Evolutionary conservation across 1,140 invertebrate genomes (phyloP).

Genomic region (Drosophila parvula): DNA sequence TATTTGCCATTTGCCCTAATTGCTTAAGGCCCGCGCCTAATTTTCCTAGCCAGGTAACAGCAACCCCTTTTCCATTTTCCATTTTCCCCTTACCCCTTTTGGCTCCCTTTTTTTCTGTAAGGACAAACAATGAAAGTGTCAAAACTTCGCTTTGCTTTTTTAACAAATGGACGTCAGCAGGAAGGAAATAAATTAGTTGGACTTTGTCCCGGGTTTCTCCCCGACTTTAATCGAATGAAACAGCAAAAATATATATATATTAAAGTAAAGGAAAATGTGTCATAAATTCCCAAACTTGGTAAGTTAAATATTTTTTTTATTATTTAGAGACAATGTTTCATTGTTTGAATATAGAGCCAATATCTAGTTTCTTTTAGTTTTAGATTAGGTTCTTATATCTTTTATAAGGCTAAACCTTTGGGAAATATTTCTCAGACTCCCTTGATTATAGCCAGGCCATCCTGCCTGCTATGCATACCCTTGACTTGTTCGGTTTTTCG

Average conservation of each 20-base stretch:
- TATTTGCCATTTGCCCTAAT: slow-evolving; percentile 75
- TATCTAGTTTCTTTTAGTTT: no score
- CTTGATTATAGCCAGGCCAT: neutral
- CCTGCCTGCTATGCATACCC: neutral
- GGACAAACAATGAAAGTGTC: slow-evolving; percentile 59
- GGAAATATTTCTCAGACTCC: neutral
- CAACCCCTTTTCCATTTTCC: slow-evolving; percentile 51
- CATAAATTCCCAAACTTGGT: neutral
- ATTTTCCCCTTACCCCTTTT: neutral
- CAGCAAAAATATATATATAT: neutral
- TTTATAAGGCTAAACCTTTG: neutral
- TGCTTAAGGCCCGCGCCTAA: slow-evolving; percentile 55
- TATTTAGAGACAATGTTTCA: no score
- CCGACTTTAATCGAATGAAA: neutral
- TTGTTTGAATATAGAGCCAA: no score
- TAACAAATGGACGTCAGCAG: slow-evolving; percentile 64
- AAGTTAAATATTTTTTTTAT: neutral
- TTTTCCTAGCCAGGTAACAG: slow-evolving; percentile 22
- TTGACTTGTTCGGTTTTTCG: slow-evolving; percentile 2
- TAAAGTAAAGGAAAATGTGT: neutral
- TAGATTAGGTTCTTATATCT: no score
- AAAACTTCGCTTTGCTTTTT: slow-evolving; percentile 62
- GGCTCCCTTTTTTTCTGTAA: neutral
- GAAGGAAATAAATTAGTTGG: slow-evolving; percentile 65
- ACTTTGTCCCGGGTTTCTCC: neutral